These are phyloP conservation scores for Silurus meridionalis DNA, from an alignment of 2,113 vertebrate genomes.

Conservation along the genomic window DNA sequence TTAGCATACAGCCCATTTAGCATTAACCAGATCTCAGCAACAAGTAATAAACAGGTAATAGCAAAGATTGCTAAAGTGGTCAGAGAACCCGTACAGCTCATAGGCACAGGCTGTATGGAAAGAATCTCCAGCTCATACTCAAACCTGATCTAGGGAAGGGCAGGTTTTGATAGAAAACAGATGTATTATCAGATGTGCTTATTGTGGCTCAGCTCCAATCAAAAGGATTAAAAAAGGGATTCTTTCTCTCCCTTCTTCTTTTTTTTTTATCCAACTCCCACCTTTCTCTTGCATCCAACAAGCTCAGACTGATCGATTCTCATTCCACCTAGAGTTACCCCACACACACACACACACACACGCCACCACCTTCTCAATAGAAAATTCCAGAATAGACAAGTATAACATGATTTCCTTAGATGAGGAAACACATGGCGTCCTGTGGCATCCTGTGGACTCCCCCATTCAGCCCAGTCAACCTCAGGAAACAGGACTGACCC, in stretches of 20 bases:
- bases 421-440: constrained; percentile 68
- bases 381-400: constrained; percentile 52
- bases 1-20: constrained; percentile 15
- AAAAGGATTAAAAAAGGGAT: constrained; percentile 17
- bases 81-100: not conserved
- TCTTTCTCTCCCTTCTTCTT: constrained; percentile 25
- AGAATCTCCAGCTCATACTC: not conserved
- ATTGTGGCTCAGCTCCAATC: constrained; percentile 46
- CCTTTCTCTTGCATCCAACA: not conserved
- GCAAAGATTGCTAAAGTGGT: not conserved
- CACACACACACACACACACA: too few relatives aligned
- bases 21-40: not conserved
- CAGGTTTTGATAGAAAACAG: constrained; percentile 46
- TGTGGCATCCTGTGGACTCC: constrained; percentile 62
- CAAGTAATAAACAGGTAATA: not conserved
- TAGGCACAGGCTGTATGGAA: not conserved
- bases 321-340: not conserved
- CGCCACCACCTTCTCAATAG: constrained; percentile 37
- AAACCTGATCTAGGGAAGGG: constrained; percentile 21
- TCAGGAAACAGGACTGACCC: constrained; percentile 67
- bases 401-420: constrained; percentile 68
- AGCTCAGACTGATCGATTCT: constrained; percentile 22
- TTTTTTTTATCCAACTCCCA: constrained; percentile 9
- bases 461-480: constrained; percentile 55
- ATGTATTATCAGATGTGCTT: constrained; percentile 25